Percentiles rank a stretch among this genome's conserved stretches.
These are phyloP conservation scores for Ceratina japonica DNA, from an alignment of 1,140 invertebrate species.

Conservation along the genomic window DNA sequence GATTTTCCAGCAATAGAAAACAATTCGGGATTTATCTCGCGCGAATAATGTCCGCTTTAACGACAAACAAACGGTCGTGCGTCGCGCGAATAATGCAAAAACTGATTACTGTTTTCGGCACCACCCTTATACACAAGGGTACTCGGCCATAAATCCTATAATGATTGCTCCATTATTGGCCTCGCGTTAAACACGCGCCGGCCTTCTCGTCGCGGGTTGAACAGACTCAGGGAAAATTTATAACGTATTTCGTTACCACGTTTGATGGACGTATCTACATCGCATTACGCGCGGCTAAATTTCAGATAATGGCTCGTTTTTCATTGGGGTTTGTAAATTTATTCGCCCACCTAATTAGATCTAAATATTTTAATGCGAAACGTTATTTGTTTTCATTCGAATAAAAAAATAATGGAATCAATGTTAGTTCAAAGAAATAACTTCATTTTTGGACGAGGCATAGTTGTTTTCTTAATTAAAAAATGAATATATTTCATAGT, in stretches of 20 bases:
- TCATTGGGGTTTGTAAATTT: conserved; percentile 7
- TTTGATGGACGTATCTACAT: conserved; percentile 28
- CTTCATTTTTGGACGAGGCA: no score
- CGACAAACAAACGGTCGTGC: not conserved
- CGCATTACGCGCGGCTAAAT: conserved; percentile 21
- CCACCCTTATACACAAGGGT: not conserved
- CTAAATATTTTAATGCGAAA: no score
- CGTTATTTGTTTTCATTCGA: no score
- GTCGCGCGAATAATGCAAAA: conserved; percentile 2
- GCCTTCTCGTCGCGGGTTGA: not conserved
- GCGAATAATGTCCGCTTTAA: not conserved
- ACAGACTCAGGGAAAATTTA: not conserved
- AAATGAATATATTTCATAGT: no score
- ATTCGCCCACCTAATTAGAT: conserved; percentile 7
- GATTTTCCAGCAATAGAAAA: not conserved
- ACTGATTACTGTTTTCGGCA: conserved; percentile 25
- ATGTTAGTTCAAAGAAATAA: no score
- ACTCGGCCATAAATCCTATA: conserved; percentile 7
- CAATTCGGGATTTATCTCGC: not conserved
- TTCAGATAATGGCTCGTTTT: conserved; percentile 27
- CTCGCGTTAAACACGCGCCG: not conserved
- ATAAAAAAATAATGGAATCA: no score
- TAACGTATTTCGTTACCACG: conserved; percentile 35
- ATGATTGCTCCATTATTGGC: conserved; percentile 34
- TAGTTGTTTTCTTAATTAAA: no score